phyloP scores from a whole-genome alignment of 1,140 invertebrate genomes.

The Lutraria rhynchaena region DNA sequence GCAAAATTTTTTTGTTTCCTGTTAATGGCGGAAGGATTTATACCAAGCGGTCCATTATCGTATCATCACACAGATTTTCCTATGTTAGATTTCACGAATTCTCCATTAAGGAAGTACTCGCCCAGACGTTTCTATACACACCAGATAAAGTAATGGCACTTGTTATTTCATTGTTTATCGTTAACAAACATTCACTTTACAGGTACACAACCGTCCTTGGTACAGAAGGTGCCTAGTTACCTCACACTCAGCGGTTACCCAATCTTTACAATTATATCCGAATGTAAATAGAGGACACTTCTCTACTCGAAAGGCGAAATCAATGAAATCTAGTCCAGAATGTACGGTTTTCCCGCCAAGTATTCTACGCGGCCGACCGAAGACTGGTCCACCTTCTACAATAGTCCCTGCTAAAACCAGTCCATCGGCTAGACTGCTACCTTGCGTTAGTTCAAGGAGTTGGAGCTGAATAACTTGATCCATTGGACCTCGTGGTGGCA shows the following conservation, averaged over 20 bases:
- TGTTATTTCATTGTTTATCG: no score
- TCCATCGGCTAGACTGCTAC: constrained; percentile 22
- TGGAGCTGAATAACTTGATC: constrained; percentile 6
- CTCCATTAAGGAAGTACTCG: no score
- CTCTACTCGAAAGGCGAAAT: constrained; percentile 31
- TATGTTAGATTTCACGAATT: no score
- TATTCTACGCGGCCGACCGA: constrained; percentile 29
- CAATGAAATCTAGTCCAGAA: constrained; percentile 9
- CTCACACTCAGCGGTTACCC: constrained; percentile 31
- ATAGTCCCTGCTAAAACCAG: constrained; percentile 44
- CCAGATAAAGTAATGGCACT: no score
- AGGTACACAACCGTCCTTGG: constrained; percentile 17
- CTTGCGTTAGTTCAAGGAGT: constrained; percentile 12
- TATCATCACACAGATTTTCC: no score
- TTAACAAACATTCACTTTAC: constrained; percentile 49
- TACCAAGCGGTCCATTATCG: no score
- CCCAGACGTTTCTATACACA: no score
- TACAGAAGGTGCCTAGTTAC: constrained; percentile 27
- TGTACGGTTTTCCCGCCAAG: constrained; percentile 41
- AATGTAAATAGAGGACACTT: constrained; percentile 18
- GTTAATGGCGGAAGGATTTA: no score
- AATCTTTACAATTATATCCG: constrained; percentile 33
- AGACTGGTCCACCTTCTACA: constrained; percentile 46
- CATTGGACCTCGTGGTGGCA: background rate
- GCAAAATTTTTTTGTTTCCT: no score